phyloP scores from a whole-genome alignment of 2,797 vertebrate genomes.

The Echeneis naucrates region DNA sequence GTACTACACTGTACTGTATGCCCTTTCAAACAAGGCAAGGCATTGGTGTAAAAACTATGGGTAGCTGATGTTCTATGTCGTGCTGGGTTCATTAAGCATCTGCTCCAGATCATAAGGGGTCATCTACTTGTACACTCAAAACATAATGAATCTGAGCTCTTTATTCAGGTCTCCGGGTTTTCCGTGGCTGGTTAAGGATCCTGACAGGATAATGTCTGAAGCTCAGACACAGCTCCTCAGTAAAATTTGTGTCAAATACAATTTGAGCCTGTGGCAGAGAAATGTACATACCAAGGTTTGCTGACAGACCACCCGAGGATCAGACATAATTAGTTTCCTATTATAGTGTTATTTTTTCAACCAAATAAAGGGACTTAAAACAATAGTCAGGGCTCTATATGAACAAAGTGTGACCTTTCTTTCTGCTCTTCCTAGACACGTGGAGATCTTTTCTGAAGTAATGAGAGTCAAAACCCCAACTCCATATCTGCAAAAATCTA shows the following conservation, averaged over 20 bases:
- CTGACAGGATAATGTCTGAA: background rate
- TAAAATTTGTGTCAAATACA: background rate
- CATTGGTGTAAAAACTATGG: slow-evolving; percentile 42
- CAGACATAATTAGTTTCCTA: background rate
- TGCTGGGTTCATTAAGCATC: slow-evolving; percentile 17
- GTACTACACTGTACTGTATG: slow-evolving; percentile 38
- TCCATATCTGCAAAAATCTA: no score
- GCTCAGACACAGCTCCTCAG: background rate
- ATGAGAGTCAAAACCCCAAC: no score
- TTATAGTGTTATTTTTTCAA: background rate
- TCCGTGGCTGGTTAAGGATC: slow-evolving; percentile 12
- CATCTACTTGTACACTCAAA: background rate
- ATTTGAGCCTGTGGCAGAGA: background rate
- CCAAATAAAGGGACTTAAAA: background rate
- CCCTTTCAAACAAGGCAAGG: slow-evolving; percentile 56
- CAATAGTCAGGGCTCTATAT: background rate
- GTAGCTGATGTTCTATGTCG: slow-evolving; percentile 5
- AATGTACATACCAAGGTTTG: background rate
- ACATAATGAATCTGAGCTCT: background rate
- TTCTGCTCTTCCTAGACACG: background rate
- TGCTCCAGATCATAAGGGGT: slow-evolving; percentile 18
- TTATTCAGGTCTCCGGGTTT: background rate
- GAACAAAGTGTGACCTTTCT: background rate
- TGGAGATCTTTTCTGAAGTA: background rate
- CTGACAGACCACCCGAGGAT: background rate